A percentile compares a stretch with the other conserved stretches of the same genome.
These are phyloP conservation scores for Agonum fuliginosum DNA, from an alignment of 2,888 invertebrate genomes.

Conservation along the genomic window DNA sequence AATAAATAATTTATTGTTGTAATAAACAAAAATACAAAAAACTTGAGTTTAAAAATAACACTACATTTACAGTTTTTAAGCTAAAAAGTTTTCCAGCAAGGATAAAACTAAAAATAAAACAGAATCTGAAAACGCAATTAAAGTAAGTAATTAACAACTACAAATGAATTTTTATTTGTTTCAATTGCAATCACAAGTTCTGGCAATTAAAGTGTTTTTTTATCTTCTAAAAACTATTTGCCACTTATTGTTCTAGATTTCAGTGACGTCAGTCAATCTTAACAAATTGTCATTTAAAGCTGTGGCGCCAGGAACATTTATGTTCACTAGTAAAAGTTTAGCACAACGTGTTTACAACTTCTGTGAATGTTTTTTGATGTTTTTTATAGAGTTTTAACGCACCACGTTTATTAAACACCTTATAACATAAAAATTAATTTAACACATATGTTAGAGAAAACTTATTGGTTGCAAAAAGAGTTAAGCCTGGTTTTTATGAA, in stretches of 20 bases:
- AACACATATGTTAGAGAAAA: neutral
- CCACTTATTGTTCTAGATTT: neutral
- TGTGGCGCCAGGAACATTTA: neutral
- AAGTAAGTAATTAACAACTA: constrained; percentile 5
- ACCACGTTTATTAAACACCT: neutral
- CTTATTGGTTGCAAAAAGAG: neutral
- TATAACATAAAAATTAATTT: neutral
- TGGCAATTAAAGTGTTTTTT: neutral
- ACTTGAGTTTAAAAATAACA: neutral
- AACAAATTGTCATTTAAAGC: constrained; percentile 5
- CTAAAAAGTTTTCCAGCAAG: neutral
- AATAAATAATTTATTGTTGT: no score
- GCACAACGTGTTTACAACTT: neutral
- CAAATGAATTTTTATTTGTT: constrained; percentile 15
- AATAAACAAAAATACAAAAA: no score
- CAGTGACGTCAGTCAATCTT: neutral
- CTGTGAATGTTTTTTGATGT: neutral
- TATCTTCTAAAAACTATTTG: neutral
- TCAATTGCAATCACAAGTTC: neutral
- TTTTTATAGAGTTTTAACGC: neutral
- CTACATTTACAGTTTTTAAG: neutral
- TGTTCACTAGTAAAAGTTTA: neutral
- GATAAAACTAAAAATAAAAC: neutral
- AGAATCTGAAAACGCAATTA: constrained; percentile 25
- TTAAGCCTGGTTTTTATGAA: neutral